Evolutionary conservation across 1,140 invertebrate species (phyloP).

Genomic region (Drosophila pseudoananassae): DNA sequence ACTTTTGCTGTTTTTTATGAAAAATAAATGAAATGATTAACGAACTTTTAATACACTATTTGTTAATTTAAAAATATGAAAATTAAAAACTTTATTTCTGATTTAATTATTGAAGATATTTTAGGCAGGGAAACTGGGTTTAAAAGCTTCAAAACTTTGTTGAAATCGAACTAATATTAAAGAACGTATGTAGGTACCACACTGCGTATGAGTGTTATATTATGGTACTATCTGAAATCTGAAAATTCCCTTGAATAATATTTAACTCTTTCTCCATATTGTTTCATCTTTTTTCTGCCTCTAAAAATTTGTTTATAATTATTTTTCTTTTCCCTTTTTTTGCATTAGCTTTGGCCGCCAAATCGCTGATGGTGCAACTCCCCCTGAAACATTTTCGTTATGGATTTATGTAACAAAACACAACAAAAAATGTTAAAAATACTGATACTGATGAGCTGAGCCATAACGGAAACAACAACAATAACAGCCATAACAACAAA

Average conservation of each 20-base stretch:
- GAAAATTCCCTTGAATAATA: background rate
- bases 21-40: background rate
- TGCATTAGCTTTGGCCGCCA: conserved; percentile 2
- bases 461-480: conserved; percentile 15
- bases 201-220: background rate
- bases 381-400: conserved; percentile 16
- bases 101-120: no score
- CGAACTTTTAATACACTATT: background rate
- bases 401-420: conserved; percentile 23
- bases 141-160: no score
- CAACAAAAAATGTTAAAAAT: conserved; percentile 3
- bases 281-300: background rate
- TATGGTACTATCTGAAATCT: background rate
- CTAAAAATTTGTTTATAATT: conserved; percentile 12
- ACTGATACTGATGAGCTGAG: background rate
- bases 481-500: background rate
- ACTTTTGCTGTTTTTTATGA: conserved; percentile 6
- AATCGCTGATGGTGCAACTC: conserved; percentile 24
- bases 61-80: background rate
- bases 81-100: background rate
- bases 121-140: no score
- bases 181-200: background rate
- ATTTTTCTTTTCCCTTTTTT: conserved; percentile 11
- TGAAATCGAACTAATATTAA: no score
- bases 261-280: background rate